Percentiles rank a stretch among this genome's conserved stretches.
Conservation (phyloP, 2,797 vertebrate species). For the Limnodromus scolopaceus region DNA sequence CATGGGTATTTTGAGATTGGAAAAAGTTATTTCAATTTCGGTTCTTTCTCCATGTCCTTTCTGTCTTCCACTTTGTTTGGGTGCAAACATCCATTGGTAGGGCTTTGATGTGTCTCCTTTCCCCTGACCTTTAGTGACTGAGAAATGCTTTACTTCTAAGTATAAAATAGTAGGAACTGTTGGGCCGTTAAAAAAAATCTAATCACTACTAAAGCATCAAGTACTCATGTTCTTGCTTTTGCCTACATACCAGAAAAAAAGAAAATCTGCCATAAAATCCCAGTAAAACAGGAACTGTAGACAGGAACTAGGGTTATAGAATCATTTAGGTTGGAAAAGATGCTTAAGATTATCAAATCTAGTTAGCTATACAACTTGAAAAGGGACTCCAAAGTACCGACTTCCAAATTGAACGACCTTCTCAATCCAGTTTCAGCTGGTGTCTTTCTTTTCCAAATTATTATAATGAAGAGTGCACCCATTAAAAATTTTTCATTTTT, state of each 20-base stretch:
- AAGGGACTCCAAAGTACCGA: conserved; percentile 46
- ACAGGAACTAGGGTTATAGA: neutral
- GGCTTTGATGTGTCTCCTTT: neutral
- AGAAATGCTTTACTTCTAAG: neutral
- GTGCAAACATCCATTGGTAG: neutral
- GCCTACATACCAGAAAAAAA: neutral
- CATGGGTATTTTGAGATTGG: neutral
- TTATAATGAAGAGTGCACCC: conserved; percentile 59
- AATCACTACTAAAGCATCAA: neutral
- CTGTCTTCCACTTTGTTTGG: neutral
- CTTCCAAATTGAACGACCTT: conserved; percentile 35
- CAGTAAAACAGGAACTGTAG: neutral
- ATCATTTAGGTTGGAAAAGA: neutral
- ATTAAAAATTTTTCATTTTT: conserved; percentile 67
- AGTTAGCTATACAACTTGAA: neutral
- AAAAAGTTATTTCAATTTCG: neutral
- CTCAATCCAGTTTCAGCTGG: conserved; percentile 49
- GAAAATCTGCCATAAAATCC: neutral
- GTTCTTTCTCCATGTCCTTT: neutral
- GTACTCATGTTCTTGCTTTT: neutral
- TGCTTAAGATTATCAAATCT: neutral
- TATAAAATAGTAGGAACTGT: neutral
- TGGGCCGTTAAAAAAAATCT: neutral
- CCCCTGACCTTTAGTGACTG: neutral
- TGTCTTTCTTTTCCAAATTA: conserved; percentile 60